Evolutionary conservation across 1,140 invertebrate species (phyloP).

Genomic region (Orius insidiosus): DNA sequence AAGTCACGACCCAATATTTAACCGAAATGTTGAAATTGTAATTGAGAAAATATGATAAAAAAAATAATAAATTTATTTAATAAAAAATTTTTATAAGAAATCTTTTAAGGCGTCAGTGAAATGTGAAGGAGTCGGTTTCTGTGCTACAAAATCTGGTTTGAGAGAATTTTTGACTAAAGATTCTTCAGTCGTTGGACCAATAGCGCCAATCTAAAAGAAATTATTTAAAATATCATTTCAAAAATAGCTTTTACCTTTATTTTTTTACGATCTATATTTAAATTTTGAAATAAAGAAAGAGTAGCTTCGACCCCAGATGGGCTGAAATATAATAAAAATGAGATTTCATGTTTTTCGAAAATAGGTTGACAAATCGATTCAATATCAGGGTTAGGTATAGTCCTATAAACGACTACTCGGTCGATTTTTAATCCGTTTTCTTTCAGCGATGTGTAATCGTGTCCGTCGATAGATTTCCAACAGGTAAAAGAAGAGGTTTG

Average conservation of each 20-base stretch:
- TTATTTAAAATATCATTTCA: neutral
- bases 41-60: too few relatives aligned
- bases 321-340: neutral
- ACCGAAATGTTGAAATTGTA: too few relatives aligned
- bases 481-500: neutral
- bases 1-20: too few relatives aligned
- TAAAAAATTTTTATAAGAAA: too few relatives aligned
- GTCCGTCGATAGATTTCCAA: neutral
- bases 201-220: conserved; percentile 6
- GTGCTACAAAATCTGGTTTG: neutral
- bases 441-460: neutral
- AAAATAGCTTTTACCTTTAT: neutral
- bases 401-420: neutral
- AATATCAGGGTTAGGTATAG: neutral
- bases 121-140: conserved; percentile 6
- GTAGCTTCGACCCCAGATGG: neutral
- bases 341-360: neutral
- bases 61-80: too few relatives aligned
- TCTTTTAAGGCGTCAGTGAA: neutral
- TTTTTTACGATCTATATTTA: neutral
- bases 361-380: neutral
- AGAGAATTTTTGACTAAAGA: neutral
- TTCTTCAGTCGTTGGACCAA: conserved; percentile 7
- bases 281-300: neutral
- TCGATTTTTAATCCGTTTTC: neutral